Conservation (phyloP, 2,888 invertebrate species). For the Aelia acuminata region DNA sequence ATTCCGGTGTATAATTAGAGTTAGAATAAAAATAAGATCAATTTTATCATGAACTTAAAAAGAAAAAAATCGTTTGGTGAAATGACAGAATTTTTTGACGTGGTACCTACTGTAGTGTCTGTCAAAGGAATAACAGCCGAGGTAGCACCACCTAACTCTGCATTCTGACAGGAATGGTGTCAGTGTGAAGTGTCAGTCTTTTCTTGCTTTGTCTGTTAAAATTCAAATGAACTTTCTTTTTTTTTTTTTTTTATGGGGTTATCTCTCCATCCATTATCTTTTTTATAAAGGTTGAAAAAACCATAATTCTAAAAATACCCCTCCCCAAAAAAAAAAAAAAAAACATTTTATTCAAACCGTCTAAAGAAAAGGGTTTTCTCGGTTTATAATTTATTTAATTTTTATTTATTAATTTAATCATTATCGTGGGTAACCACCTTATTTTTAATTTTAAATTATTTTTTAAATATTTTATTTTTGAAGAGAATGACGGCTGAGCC, state of each 20-base stretch:
- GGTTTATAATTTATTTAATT: too few relatives aligned
- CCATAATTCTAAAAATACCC: too few relatives aligned
- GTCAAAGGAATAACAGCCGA: neutral
- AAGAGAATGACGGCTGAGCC: too few relatives aligned
- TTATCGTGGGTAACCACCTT: too few relatives aligned
- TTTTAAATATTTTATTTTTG: too few relatives aligned
- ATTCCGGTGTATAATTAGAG: too few relatives aligned
- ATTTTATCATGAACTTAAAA: neutral
- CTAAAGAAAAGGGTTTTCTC: too few relatives aligned
- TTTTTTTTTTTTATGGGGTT: too few relatives aligned
- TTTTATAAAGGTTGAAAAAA: neutral
- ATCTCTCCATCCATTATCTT: neutral
- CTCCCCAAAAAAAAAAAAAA: too few relatives aligned
- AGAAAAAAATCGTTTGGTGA: neutral
- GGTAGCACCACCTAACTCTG: neutral
- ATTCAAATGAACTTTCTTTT: neutral
- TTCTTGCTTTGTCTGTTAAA: neutral
- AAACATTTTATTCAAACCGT: too few relatives aligned
- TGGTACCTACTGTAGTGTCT: neutral
- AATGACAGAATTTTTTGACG: neutral
- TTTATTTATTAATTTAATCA: too few relatives aligned
- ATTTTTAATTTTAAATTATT: too few relatives aligned
- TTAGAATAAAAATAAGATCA: neutral
- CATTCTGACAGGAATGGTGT: constrained; percentile 13
- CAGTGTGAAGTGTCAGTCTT: neutral